phyloP scores from a whole-genome alignment of 2,888 invertebrate genomes.

The Meghimatium bilineatum region DNA sequence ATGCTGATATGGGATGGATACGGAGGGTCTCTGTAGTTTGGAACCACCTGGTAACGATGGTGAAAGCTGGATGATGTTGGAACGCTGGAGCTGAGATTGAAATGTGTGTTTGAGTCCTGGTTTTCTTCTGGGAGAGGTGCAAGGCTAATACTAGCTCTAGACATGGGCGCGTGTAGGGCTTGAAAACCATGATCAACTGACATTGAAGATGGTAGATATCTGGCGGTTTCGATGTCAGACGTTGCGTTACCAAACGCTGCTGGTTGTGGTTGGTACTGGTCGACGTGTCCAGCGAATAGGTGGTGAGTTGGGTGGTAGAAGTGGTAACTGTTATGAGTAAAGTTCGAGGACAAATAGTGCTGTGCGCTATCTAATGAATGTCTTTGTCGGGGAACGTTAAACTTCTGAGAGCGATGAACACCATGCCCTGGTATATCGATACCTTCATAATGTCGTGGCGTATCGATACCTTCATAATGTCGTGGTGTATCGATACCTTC shows the following conservation, averaged over 20 bases:
- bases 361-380: constrained; percentile 45
- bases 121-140: constrained; percentile 43
- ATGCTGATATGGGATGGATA: constrained; percentile 1
- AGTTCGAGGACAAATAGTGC: constrained; percentile 32
- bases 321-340: not conserved
- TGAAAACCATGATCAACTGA: constrained; percentile 8
- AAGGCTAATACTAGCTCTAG: constrained; percentile 43
- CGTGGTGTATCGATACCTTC: constrained; percentile 25
- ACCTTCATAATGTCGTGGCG: not conserved
- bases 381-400: constrained; percentile 42
- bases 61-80: constrained; percentile 4
- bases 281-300: not conserved
- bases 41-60: constrained; percentile 40
- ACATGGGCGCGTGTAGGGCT: constrained; percentile 44
- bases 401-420: constrained; percentile 1
- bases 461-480: constrained; percentile 33
- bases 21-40: constrained; percentile 42
- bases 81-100: constrained; percentile 16
- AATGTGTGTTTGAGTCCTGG: not conserved
- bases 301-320: constrained; percentile 9
- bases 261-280: constrained; percentile 42
- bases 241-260: not conserved
- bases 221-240: constrained; percentile 16
- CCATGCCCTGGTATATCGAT: constrained; percentile 7
- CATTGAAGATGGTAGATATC: not conserved